Evolutionary conservation across 1,140 invertebrate genomes (phyloP).

Genomic region (Euwallacea fornicatus): DNA sequence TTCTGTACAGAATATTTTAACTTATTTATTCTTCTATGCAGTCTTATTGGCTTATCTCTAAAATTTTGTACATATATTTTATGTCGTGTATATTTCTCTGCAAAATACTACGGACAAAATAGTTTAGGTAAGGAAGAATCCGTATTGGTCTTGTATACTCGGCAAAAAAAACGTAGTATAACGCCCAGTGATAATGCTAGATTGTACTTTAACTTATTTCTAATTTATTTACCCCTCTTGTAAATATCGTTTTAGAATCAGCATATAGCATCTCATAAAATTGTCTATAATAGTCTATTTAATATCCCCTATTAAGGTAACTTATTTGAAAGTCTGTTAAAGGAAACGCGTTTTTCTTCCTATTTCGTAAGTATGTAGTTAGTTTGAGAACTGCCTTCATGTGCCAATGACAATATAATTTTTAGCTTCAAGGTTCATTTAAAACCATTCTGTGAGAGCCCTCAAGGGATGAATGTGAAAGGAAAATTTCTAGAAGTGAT

Average conservation of each 20-base stretch:
- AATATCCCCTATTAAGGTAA: not conserved
- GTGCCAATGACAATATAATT: slow-evolving; percentile 7
- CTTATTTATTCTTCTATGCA: slow-evolving; percentile 21
- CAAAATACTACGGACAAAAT: not conserved
- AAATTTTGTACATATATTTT: slow-evolving; percentile 19
- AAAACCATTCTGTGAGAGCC: not conserved
- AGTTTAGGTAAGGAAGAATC: too few relatives aligned
- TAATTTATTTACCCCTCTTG: slow-evolving; percentile 25
- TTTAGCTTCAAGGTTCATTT: not conserved
- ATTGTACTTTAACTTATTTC: slow-evolving; percentile 31
- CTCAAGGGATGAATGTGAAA: not conserved
- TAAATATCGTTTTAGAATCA: slow-evolving; percentile 34
- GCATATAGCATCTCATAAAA: slow-evolving; percentile 31
- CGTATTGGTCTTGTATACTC: too few relatives aligned
- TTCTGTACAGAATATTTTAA: slow-evolving; percentile 22
- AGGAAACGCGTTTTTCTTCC: not conserved
- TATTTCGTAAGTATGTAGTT: not conserved
- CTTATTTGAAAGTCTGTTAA: not conserved
- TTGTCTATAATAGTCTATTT: slow-evolving; percentile 2
- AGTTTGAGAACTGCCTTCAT: not conserved
- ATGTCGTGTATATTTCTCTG: not conserved
- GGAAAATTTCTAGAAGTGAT: slow-evolving; percentile 8
- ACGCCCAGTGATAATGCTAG: slow-evolving; percentile 29
- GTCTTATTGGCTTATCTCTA: slow-evolving; percentile 23
- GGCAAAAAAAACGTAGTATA: not conserved